Evolutionary conservation across 1,140 invertebrate genomes (phyloP), one percentile per base, ranked within the genome.

Genomic region (Drosophila repleta): DNA sequence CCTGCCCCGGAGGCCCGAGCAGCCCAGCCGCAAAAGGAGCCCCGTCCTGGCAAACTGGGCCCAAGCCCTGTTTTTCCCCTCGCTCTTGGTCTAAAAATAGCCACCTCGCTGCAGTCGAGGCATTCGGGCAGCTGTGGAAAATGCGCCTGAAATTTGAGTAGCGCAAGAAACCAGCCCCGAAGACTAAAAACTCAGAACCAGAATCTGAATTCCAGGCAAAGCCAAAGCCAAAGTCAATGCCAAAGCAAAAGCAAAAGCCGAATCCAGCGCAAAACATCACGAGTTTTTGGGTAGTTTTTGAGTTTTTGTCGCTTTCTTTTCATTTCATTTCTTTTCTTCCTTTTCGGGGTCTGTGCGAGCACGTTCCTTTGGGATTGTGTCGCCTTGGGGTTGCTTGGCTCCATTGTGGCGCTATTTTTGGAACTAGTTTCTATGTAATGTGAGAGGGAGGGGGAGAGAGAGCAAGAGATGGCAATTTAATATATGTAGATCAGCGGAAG

Each of bases 101-200:
- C 64, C 55, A 76, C 48, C 58, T 61, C 21, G 49, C 32, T 35
- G 26, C 18, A 29, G 29, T 45, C 46, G 71, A 64, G 60, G 39
- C 61, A 48, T 24, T 11, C 18, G 32, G 52, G 69, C 78, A 81
- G 79, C 79, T 81, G 78, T 70, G 62, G 58, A 76, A 78, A 79
- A 80, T 68, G 62, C 58, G 58, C 51, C 64, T 81, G 78, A 77
- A 81, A 81, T 76, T 65, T 69, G 78, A 81, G 69, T 64, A 49
- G 62, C 32, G 29, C 56, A 73, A 68, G 68, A 79, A 79, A 60
- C 53, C 57, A 48, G 41, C 45, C 52, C 41, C 26, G 58, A 52
- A 45, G 39, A 43, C 39, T 17, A 37, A 32, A 37, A 37, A 29
- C 20, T 37, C 17, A 37, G 32, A 37, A n/a, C 35, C 17, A 13